Base-by-base conservation (phyloP, 2,888 invertebrate genomes). In the Archips crataeganus region DNA sequence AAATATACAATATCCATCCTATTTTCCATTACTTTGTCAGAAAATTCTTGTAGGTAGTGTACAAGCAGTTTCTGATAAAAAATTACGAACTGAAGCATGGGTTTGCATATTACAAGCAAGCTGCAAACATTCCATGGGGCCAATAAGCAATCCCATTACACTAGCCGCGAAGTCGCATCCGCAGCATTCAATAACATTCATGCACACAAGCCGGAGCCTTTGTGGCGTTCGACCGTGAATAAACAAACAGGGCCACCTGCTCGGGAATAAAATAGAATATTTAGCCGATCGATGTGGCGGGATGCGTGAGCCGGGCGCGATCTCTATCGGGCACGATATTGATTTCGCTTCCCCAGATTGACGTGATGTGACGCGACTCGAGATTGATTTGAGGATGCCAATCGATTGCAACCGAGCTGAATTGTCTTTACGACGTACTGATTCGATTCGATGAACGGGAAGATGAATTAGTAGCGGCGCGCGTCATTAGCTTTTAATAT, bases 171-270 rank as follows among this genome's bases (percentile, higher is more conserved):
- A 64, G 65, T n/a, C 65, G 64, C 70, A 61, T 70, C 69, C 65
- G 59, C 60, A 65, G 51, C 60, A 23, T 57, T 54, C 42, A 59
- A 68, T 59, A 73, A 64, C 73, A 68, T 57, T 34, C 62, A 69
- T 64, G 51, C 68, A 73, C 68, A 73, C 60, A 45, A n/a, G 54
- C 62, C 39, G 23, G 34, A 51, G 64, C 84, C 82, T 85, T 85
- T 85, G 83, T 81, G 81, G 79, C 80, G 79, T 82, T 82, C 81
- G 79, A 80, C 77, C 79, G 81, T 85, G 84, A 85, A 86, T 86
- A 87, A 87, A 88, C 82, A 89, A 89, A 87, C 83, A 82, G 80
- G 83, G 83, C 82, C 88, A 86, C 85, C 85, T 87, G 87, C 79
- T 84, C 79, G 67, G 74, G 75, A 74, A 76, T 80, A 81, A 81